Conservation (phyloP, 2,888 invertebrate genomes). For the Therioaphis trifolii region DNA sequence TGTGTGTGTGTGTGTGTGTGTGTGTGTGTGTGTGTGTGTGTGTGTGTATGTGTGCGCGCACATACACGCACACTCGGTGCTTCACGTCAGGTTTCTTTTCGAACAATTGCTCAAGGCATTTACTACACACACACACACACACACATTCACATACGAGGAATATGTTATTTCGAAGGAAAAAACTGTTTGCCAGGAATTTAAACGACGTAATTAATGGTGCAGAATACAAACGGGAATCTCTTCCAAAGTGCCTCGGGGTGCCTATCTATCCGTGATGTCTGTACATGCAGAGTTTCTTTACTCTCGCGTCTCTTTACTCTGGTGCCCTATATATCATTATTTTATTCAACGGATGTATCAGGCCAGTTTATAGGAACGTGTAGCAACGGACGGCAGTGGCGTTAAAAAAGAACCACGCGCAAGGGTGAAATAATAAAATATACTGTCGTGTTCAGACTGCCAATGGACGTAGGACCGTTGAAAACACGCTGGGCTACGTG, state of each 20-base stretch:
- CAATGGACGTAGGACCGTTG: background rate
- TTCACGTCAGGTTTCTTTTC: slow-evolving; percentile 42
- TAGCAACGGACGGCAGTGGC: too few species aligned
- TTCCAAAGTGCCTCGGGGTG: slow-evolving; percentile 49
- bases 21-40: too few species aligned
- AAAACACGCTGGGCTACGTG: background rate
- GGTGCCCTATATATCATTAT: slow-evolving; percentile 42
- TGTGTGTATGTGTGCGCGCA: too few species aligned
- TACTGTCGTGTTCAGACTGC: background rate
- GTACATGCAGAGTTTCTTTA: background rate
- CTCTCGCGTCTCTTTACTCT: slow-evolving; percentile 17
- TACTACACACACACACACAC: background rate
- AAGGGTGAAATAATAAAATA: background rate
- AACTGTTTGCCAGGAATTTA: slow-evolving; percentile 60
- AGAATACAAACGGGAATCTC: slow-evolving; percentile 57
- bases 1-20: too few species aligned
- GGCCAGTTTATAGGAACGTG: background rate
- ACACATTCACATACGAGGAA: slow-evolving; percentile 7
- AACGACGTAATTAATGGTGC: slow-evolving; percentile 61
- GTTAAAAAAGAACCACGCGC: background rate
- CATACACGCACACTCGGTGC: background rate
- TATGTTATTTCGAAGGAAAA: slow-evolving; percentile 53
- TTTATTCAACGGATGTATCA: background rate
- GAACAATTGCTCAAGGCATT: slow-evolving; percentile 50
- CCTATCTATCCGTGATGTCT: background rate